Base-by-base conservation (phyloP, 2,797 vertebrate species). In the Spea hammondii region DNA sequence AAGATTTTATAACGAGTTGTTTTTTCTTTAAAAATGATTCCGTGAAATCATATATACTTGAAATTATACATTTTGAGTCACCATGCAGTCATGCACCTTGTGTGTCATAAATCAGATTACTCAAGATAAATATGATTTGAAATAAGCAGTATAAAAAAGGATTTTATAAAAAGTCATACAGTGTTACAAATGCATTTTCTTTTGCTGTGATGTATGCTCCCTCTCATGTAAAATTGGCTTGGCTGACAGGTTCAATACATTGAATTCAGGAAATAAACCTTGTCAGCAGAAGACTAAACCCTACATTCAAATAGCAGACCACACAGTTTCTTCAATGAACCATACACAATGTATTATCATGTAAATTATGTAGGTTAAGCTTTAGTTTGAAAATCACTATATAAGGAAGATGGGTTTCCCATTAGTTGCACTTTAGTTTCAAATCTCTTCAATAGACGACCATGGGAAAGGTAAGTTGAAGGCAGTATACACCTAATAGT, bases 381-480 rank as follows among this genome's bases (percentile, higher is more conserved):
- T 71, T 49, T 6, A 72, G 70, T 47, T 54, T 9, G 13, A 62
- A 46, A 17, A 71, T 8, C 9, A 32, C 44, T 72, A 78, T 78
- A 78, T 71, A 78, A 78, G 57, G 69, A 14, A 46, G 44, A 71
- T 55, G 45, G 9, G 9, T n/a, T 48, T 65, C 49, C 53, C 8
- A n/a, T 69, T 77, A 71, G 50, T 72, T 65, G 69, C 50, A 78
- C 60, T 77, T 54, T 65, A 12, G 48, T 64, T 64, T 64, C 14
- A 32, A n/a, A 54, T 45, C 8, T 44, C 60, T 13, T 47, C 59
- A 32, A n/a, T 65, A 46, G 65, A 51, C 50, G 59, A 65, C n/a
- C 32, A 78, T 78, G 76, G 76, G 68, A 55, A 78, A 78, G 76
- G 76, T 78, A 78, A 53, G 51, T 51, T 32, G 32, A 32, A 32